Conservation (phyloP, 2,888 invertebrate species). For the Caenorhabditis zanzibari region DNA sequence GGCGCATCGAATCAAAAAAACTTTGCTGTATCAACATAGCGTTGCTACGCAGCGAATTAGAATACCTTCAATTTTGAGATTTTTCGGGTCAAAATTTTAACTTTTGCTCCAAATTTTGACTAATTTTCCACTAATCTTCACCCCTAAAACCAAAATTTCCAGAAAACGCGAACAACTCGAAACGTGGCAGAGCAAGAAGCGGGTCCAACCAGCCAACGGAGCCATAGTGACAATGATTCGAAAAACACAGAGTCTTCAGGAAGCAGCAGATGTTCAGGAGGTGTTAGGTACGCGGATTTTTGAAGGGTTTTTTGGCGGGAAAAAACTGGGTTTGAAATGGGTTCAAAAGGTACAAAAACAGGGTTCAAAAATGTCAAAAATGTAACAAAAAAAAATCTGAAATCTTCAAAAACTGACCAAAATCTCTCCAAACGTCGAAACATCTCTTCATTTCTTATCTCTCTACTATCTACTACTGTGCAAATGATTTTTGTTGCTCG, state of each 20-base stretch:
- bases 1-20: too few relatives aligned
- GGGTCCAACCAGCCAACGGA: conserved; percentile 38
- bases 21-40: too few relatives aligned
- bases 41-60: too few relatives aligned
- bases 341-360: background rate
- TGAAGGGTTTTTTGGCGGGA: background rate
- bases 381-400: background rate
- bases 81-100: too few relatives aligned
- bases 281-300: conserved; percentile 29
- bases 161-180: conserved; percentile 71
- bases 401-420: conserved; percentile 26
- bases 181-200: conserved; percentile 72
- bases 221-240: conserved; percentile 58
- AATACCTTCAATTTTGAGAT: too few relatives aligned
- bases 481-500: conserved; percentile 30
- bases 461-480: conserved; percentile 12
- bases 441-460: conserved; percentile 3
- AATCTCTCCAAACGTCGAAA: conserved; percentile 8
- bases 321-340: background rate
- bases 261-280: conserved; percentile 1
- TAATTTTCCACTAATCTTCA: background rate
- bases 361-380: background rate
- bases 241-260: conserved; percentile 64
- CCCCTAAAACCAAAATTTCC: conserved; percentile 5
- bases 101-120: background rate